A percentile compares a stretch with the other conserved stretches of the same genome.
phyloP scores from a whole-genome alignment of 2,888 invertebrate genomes.

The Drosophila melanosoma region DNA sequence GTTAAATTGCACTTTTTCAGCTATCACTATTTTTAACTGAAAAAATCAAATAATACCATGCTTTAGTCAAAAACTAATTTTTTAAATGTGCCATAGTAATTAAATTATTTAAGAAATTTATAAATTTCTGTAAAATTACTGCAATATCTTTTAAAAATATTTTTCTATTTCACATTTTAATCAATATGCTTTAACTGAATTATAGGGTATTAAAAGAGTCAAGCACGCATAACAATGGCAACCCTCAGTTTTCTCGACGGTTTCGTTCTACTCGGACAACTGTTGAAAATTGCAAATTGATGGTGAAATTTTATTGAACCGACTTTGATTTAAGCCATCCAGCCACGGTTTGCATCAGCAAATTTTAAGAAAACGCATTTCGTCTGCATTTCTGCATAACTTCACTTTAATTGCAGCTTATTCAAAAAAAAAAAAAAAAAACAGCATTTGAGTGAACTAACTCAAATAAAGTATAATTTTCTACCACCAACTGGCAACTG shows the following conservation, averaged over 20 bases:
- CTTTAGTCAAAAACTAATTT: neutral
- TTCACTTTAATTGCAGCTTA: slow-evolving; percentile 9
- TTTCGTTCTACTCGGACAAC: slow-evolving; percentile 49
- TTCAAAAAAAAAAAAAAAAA: slow-evolving; percentile 10
- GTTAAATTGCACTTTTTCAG: neutral
- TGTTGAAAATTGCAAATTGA: slow-evolving; percentile 66
- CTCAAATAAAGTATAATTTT: slow-evolving; percentile 13
- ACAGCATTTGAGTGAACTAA: slow-evolving; percentile 23
- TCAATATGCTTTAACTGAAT: neutral
- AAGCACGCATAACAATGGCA: slow-evolving; percentile 52
- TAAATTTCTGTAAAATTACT: neutral
- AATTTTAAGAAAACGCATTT: slow-evolving; percentile 24
- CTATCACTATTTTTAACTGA: neutral
- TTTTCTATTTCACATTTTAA: neutral
- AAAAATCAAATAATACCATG: neutral
- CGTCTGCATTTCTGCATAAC: slow-evolving; percentile 22
- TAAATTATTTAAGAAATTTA: too few relatives aligned
- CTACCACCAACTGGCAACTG: neutral
- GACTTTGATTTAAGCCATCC: slow-evolving; percentile 43
- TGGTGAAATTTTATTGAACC: slow-evolving; percentile 44
- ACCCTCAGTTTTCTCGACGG: slow-evolving; percentile 36
- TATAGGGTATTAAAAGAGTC: slow-evolving; percentile 38
- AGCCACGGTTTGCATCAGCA: slow-evolving; percentile 25
- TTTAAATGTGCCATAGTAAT: neutral
- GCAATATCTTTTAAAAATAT: neutral